Conservation (phyloP, 2,113 vertebrate species). For the Zingel zingel region DNA sequence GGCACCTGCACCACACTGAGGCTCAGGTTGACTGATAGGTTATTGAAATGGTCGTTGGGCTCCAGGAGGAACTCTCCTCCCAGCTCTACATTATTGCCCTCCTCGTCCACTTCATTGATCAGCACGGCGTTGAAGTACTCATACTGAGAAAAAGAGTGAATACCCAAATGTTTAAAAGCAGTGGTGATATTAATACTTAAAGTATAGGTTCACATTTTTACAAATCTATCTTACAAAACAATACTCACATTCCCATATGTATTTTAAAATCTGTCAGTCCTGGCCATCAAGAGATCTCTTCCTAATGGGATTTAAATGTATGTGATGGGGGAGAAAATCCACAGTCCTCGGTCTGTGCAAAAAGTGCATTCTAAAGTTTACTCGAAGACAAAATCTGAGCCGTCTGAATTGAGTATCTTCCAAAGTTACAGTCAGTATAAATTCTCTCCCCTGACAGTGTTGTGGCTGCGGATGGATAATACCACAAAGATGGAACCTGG, state of each 20-base stretch:
- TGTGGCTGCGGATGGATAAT: neutral
- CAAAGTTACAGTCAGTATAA: neutral
- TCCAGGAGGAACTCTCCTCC: slow-evolving; percentile 96
- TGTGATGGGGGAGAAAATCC: neutral
- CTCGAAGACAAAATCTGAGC: neutral
- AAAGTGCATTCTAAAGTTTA: neutral
- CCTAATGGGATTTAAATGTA: neutral
- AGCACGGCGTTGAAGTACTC: slow-evolving; percentile 98
- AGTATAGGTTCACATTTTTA: neutral
- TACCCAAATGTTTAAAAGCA: neutral
- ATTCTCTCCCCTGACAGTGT: neutral
- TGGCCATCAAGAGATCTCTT: neutral
- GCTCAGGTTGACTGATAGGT: slow-evolving; percentile 96
- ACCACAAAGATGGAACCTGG: neutral
- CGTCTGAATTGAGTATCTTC: neutral
- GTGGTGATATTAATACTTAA: neutral
- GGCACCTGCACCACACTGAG: slow-evolving; percentile 98
- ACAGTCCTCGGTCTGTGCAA: neutral
- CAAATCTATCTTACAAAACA: neutral
- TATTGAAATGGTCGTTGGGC: slow-evolving; percentile 97
- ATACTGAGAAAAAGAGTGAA: slow-evolving; percentile 83
- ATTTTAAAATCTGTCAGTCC: neutral
- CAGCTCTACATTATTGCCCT: slow-evolving; percentile 93
- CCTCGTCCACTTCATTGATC: slow-evolving; percentile 95
- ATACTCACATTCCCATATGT: neutral